Evolutionary conservation across 2,113 vertebrate genomes (phyloP).

Genomic region (Toxostoma redivivum): DNA sequence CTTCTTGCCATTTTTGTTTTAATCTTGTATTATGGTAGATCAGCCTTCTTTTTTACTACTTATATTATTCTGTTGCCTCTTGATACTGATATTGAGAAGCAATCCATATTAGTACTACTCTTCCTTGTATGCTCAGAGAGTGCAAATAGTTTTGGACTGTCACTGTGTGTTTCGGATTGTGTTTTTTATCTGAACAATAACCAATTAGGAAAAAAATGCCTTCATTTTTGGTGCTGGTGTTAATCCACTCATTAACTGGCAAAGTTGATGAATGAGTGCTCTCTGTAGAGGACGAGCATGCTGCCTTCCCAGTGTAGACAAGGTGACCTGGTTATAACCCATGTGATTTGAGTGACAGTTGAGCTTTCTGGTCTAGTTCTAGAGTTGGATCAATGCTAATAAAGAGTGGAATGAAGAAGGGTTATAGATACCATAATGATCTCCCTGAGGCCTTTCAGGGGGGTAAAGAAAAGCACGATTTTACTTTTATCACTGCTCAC

Average conservation of each 20-base stretch:
- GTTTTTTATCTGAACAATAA: neutral
- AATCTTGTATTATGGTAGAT: slow-evolving; percentile 30
- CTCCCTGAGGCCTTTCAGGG: neutral
- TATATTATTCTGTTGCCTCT: neutral
- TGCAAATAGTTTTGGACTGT: neutral
- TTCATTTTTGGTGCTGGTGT: neutral
- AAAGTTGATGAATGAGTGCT: neutral
- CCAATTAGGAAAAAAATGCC: neutral
- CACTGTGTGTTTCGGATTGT: neutral
- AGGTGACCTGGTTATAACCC: neutral
- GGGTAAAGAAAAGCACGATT: neutral
- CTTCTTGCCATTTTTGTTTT: slow-evolving; percentile 11
- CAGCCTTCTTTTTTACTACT: neutral
- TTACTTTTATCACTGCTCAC: neutral
- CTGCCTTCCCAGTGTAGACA: neutral
- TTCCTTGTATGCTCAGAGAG: neutral
- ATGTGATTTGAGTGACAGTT: neutral
- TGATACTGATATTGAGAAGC: slow-evolving; percentile 6
- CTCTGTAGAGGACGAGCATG: neutral
- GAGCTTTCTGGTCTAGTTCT: neutral
- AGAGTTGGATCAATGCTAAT: neutral
- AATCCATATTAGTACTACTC: neutral
- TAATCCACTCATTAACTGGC: neutral
- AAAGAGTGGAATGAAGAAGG: neutral
- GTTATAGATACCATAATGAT: neutral